Evolutionary conservation across 2,797 vertebrate genomes (phyloP), one percentile per base, ranked within the genome.

Genomic region (Jordanella pulchra): DNA sequence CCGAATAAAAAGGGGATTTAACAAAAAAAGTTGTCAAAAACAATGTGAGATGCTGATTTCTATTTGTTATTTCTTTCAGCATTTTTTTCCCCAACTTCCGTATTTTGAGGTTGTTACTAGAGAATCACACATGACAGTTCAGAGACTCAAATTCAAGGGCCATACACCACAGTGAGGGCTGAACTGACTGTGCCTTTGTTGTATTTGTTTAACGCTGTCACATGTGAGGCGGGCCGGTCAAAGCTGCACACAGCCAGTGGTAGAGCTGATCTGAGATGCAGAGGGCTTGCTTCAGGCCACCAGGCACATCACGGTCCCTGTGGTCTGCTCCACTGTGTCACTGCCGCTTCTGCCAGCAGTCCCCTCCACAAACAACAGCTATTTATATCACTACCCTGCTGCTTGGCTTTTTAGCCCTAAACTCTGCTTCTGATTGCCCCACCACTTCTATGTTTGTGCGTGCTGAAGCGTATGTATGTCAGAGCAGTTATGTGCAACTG

Each of bases 301-400:
- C 87, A 78, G 87, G 89, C 88, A 88, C 93, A 92, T 89, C 87
- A 85, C 79, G 89, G 89, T 88, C 93, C 93, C 92, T 77, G 88
- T 89, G 87, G 89, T 89, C 91, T 82, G 71, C 84, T 87, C 86
- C 84, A 81, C 77, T 81, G 78, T 92, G 91, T 94, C 92, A 88
- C 76, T 88, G 71, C 85, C 25, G 15, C 83, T 83, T 88, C 82
- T 89, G 87, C 88, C 92, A 93, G 78, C 88, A 89, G 92, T 86
- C 79, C 83, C 65, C 76, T 88, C 82, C 85, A 91, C 89, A 93
- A 92, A 93, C 87, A 92, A 83, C 85, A 71, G 89, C 89, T 95
- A 93, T 96, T 96, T 95, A 95, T 95, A 95, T 92, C 94, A 86
- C 80, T 67, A 79, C 93, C 84, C 94, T 94, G 93, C 94, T 95